A percentile compares a stretch with the other conserved stretches of the same genome.
These are phyloP conservation scores for Lithobates pipiens DNA, from an alignment of 2,797 vertebrate genomes.

Conservation along the genomic window DNA sequence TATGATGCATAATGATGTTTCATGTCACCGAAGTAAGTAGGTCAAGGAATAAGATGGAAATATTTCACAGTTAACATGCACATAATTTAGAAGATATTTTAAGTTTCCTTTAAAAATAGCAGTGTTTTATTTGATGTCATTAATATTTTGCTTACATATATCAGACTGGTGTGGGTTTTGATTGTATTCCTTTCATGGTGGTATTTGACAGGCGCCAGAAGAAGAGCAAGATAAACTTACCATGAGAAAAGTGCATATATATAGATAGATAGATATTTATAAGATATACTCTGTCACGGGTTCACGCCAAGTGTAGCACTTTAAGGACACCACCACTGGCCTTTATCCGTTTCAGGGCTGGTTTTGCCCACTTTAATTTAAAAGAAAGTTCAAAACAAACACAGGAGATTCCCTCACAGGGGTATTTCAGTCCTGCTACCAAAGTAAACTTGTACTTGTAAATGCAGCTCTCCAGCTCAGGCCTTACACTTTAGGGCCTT, in stretches of 20 bases:
- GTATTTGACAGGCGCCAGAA: neutral
- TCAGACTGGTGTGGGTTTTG: neutral
- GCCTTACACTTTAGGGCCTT: no score
- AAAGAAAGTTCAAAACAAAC: no score
- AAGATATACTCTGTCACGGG: no score
- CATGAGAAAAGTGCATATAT: neutral
- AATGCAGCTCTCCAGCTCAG: no score
- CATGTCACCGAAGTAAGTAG: neutral
- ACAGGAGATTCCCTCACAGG: no score
- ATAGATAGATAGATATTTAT: no score
- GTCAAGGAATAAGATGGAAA: neutral
- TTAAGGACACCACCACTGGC: no score
- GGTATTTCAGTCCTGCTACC: no score
- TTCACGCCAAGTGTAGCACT: no score
- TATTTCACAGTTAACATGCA: neutral
- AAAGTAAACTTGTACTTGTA: no score
- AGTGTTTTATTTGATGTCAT: neutral
- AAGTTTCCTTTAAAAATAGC: neutral
- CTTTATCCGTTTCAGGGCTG: no score
- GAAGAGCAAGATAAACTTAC: neutral
- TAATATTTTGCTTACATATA: neutral
- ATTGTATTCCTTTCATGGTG: neutral
- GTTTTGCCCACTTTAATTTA: no score
- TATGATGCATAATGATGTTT: constrained; percentile 3
- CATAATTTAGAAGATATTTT: neutral